Evolutionary conservation across 2,797 vertebrate genomes (phyloP).

Genomic region (Acipenser ruthenus): DNA sequence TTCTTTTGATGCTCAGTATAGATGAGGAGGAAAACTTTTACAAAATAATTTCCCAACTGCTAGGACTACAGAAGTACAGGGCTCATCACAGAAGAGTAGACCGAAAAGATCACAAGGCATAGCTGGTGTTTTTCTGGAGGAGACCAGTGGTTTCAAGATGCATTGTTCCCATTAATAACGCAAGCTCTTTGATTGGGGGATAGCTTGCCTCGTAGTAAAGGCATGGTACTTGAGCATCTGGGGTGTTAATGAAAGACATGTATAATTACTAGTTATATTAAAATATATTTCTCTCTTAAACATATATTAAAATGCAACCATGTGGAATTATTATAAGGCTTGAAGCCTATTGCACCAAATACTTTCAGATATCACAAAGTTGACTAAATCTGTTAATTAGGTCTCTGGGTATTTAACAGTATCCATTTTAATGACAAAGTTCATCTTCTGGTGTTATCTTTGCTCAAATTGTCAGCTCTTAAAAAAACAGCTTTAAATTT

Average conservation of each 20-base stretch:
- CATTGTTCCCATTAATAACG: slow-evolving; percentile 1
- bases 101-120: no score
- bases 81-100: no score
- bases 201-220: neutral
- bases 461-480: neutral
- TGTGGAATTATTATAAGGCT: slow-evolving; percentile 10
- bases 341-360: neutral
- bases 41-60: no score
- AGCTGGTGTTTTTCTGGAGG: no score
- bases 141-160: slow-evolving; percentile 7
- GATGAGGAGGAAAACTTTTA: no score
- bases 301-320: slow-evolving; percentile 27
- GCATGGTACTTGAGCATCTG: neutral
- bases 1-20: no score
- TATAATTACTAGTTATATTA: slow-evolving; percentile 43
- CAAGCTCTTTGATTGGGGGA: neutral
- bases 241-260: slow-evolving; percentile 9
- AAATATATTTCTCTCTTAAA: slow-evolving; percentile 42
- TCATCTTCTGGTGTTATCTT: slow-evolving; percentile 22
- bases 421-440: neutral
- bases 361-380: neutral
- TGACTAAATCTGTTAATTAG: slow-evolving; percentile 6
- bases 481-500: slow-evolving; percentile 7
- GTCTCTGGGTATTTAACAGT: slow-evolving; percentile 1
- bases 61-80: no score